phyloP scores from a whole-genome alignment of 2,888 invertebrate species.

The Polydrusus cervinus region DNA sequence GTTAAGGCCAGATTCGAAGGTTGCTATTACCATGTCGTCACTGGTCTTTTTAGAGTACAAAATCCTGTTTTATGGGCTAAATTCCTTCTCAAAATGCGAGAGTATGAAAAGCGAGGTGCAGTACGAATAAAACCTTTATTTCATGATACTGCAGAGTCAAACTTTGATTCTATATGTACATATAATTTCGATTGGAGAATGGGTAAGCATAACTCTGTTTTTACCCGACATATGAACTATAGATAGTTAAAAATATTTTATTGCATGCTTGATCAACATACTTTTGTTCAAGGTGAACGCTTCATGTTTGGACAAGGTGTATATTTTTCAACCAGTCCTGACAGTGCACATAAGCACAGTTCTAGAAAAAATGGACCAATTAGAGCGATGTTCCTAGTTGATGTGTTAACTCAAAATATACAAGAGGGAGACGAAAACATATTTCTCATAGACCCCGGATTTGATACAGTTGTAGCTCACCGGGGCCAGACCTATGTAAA shows the following conservation, averaged over 20 bases:
- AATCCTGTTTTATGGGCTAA: constrained; percentile 62
- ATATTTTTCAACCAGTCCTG: constrained; percentile 62
- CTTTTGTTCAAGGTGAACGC: constrained; percentile 33
- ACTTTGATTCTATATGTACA: constrained; percentile 61
- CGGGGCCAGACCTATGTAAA: constrained; percentile 64
- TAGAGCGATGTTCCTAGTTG: constrained; percentile 64
- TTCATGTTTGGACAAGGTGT: constrained; percentile 63
- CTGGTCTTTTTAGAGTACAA: constrained; percentile 60
- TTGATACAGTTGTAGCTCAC: constrained; percentile 65
- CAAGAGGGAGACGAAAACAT: constrained; percentile 49
- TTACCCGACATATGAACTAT: too few relatives aligned
- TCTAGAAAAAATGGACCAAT: constrained; percentile 55
- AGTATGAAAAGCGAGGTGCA: constrained; percentile 58
- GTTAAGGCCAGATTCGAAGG: constrained; percentile 36
- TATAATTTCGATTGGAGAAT: constrained; percentile 65
- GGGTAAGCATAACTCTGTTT: constrained; percentile 49
- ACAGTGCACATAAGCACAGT: constrained; percentile 61
- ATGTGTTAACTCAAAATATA: constrained; percentile 62
- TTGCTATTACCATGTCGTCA: constrained; percentile 38
- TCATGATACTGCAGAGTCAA: constrained; percentile 62
- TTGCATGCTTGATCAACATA: too few relatives aligned
- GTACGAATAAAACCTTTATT: constrained; percentile 54
- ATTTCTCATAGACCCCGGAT: constrained; percentile 60
- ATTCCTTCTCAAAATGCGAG: constrained; percentile 60
- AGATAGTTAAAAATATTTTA: too few relatives aligned